Evolutionary conservation across 2,797 vertebrate species (phyloP), one percentile per base, ranked within the genome.

Genomic region (Lophotriccus pileatus): DNA sequence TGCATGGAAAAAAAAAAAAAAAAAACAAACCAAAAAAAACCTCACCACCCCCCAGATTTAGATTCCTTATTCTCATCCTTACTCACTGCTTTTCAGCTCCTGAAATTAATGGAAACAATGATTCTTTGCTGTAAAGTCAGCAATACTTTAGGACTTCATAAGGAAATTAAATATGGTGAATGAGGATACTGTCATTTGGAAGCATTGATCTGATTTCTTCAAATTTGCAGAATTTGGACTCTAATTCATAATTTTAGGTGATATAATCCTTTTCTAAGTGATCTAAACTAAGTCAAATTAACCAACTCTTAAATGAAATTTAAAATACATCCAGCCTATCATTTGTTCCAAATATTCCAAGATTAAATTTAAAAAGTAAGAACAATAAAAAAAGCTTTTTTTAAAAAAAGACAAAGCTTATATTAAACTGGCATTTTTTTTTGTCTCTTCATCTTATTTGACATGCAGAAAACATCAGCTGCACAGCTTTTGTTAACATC

Each of bases 51-150:
- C 10, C 55, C 36, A 46, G 39, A 69, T 74, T 91, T 79, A 72
- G 75, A 85, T 76, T 95, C 95, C 68, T 94, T 93, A 93, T 89
- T 64, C 84, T 96, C 80, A 75, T 93, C 64, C 28, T 96, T 91
- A 72, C 80, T 93, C 64, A 50, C 50, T 90, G 67, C 76, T 86
- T 96, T 96, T 95, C 91, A 93, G 93, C 86, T 94, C 67, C 34
- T 80, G 80, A 84, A 67, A 90, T 59, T 75, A 95, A 93, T 83
- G 44, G 69, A 85, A 95, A 84, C 50, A 62, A 60, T 91, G 32
- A 75, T 46, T 96, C 30, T 56, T 59, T 74, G 28, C 25, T 77
- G 62, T 82, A 55, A 92, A 94, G 39, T 84, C 64, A 50, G 39
- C 46, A 72, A 79, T 60, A 73, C 56, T 84, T 90, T 30, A 84